Evolutionary conservation across 2,797 vertebrate genomes (phyloP).

Genomic region (Clarias pachynema): DNA sequence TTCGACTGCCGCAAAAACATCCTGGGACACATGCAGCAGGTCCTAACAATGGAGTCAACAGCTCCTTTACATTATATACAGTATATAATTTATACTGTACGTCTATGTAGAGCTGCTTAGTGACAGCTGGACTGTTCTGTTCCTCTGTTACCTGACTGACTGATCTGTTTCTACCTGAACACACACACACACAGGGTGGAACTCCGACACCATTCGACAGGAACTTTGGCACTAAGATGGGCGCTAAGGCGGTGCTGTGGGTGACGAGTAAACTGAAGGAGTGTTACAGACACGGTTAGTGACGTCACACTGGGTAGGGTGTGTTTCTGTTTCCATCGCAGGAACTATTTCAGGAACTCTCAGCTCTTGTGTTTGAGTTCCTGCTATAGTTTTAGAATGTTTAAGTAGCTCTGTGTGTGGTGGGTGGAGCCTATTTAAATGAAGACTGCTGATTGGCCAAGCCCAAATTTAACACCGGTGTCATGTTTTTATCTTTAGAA

Average conservation of each 20-base stretch:
- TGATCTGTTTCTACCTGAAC: background rate
- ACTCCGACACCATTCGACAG: constrained; percentile 93
- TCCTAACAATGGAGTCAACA: constrained; percentile 51
- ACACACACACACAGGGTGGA: constrained; percentile 78
- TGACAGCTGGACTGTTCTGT: background rate
- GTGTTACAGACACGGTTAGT: constrained; percentile 87
- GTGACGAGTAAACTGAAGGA: constrained; percentile 90
- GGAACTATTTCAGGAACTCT: background rate
- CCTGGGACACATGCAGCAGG: constrained; percentile 98
- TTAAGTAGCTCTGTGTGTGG: background rate
- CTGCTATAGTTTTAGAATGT: background rate
- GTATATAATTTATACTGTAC: too few species aligned
- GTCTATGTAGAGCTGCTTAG: too few species aligned
- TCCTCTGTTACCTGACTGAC: background rate
- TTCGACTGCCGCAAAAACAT: constrained; percentile 95
- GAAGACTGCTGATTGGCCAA: background rate
- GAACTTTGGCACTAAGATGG: constrained; percentile 96
- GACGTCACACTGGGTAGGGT: background rate
- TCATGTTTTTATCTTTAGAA: background rate
- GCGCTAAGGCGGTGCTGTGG: constrained; percentile 90
- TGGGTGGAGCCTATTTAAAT: background rate
- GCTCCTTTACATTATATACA: too few species aligned
- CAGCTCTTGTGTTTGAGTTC: background rate
- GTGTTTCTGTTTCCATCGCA: background rate
- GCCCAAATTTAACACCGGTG: background rate